These are phyloP conservation scores for Sciurus niger DNA, from an alignment of 2,113 vertebrate genomes.

Conservation along the genomic window DNA sequence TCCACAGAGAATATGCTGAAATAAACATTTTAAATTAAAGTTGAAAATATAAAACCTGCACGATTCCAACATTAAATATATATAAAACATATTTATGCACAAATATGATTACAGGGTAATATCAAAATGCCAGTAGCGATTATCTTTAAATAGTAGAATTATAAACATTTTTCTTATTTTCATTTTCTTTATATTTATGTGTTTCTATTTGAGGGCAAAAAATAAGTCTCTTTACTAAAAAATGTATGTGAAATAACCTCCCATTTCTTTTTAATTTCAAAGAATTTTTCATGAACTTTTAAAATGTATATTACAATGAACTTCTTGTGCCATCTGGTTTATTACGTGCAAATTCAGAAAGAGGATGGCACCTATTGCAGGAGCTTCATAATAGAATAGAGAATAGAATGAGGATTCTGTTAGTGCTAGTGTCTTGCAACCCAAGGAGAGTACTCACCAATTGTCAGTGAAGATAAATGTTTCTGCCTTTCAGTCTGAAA, in stretches of 20 bases:
- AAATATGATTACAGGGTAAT: constrained; percentile 1
- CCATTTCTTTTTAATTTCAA: constrained; percentile 46
- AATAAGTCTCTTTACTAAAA: not conserved
- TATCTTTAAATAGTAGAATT: not conserved
- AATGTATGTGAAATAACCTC: not conserved
- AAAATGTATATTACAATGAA: not conserved
- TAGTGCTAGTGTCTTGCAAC: constrained; percentile 34
- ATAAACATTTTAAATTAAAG: constrained; percentile 19
- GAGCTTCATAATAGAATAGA: constrained; percentile 36
- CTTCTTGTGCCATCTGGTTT: constrained; percentile 56
- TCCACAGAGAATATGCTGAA: not conserved
- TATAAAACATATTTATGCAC: not conserved
- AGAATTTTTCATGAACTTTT: constrained; percentile 27
- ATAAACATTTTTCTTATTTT: constrained; percentile 1
- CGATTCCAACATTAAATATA: constrained; percentile 4
- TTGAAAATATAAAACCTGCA: not conserved
- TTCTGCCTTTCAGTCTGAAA: constrained; percentile 57
- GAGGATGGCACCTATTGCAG: constrained; percentile 46
- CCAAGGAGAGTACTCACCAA: constrained; percentile 70
- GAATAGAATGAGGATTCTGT: constrained; percentile 11
- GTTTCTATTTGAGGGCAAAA: constrained; percentile 37
- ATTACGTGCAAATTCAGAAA: constrained; percentile 66
- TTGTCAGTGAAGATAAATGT: constrained; percentile 61
- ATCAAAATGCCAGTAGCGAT: not conserved
- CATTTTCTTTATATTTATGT: constrained; percentile 36